Conservation (phyloP, 1,140 invertebrate genomes). For the Diorhabda elongata region DNA sequence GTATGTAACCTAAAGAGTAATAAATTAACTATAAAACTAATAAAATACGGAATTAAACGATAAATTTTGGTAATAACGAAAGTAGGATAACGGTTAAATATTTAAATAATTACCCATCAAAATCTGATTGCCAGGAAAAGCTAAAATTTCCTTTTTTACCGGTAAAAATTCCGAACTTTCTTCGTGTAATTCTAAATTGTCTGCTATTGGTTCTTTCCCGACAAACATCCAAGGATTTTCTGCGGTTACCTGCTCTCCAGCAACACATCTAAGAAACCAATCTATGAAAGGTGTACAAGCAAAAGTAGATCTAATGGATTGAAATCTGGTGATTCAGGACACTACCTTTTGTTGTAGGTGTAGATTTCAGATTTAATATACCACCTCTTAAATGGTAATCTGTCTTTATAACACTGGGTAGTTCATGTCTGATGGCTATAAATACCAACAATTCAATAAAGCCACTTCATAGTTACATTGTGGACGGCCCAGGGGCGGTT, state of each 20-base stretch:
- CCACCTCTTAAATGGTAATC: neutral
- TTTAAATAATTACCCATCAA: slow-evolving; percentile 48
- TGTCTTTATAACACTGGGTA: too few relatives aligned
- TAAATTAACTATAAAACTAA: neutral
- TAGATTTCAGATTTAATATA: neutral
- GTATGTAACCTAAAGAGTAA: slow-evolving; percentile 55
- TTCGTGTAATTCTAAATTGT: slow-evolving; percentile 52
- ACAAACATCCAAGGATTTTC: slow-evolving; percentile 70
- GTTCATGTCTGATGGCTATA: too few relatives aligned
- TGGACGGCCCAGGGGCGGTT: too few relatives aligned
- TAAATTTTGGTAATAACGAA: too few relatives aligned
- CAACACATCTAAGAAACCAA: slow-evolving; percentile 40
- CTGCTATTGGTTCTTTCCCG: slow-evolving; percentile 57
- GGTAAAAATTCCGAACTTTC: slow-evolving; percentile 57
- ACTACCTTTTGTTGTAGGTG: neutral
- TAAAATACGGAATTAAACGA: neutral
- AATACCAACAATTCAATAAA: too few relatives aligned
- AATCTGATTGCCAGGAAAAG: slow-evolving; percentile 54
- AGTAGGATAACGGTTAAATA: neutral
- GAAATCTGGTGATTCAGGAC: neutral
- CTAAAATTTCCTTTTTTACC: slow-evolving; percentile 51
- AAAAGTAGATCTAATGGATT: neutral
- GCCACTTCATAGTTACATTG: too few relatives aligned
- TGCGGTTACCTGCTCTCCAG: slow-evolving; percentile 57
- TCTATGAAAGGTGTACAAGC: neutral